Base-by-base conservation (phyloP, 92 coral and sea anemone species). In the Bergia puertoricense region DNA sequence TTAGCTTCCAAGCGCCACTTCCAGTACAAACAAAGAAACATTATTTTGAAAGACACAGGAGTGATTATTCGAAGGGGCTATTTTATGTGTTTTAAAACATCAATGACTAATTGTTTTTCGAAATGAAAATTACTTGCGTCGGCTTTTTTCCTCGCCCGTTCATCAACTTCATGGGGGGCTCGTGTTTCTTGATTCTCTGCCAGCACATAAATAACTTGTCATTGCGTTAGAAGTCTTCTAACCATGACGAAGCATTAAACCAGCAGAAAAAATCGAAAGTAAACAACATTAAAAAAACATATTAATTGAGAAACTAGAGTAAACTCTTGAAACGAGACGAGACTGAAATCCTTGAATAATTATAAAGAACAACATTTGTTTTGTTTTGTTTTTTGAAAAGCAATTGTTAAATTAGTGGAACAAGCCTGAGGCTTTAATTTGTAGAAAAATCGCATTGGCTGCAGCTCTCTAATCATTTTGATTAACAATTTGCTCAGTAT, bases 21-120 rank as follows among this genome's bases (percentile, higher is more conserved):
- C 45, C 54, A 65, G 4, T 46, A 48, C 10, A 69, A 71, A 84
- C 87, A 84, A 84, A 68, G 79, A 84, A 84, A 57, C 78, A 68
- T n/a, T 83, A 68, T 84, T 65, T 48, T 30, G 11, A 30, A 48
- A 83, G 16, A 36, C 54, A 45, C 30, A 0, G 4, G 45, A 36
- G 62, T 83, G 78, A 68, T 68, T 42, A 43, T 71, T 38, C 39
- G 37, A 84, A 39, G 41, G 36, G 77, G 66, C 0, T 48, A 48
- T 68, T 71, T 69, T 69, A 41, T 68, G 13, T 71, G 87, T 72
- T 72, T 30, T 30, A 30, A 30, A 30, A 48, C 48, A 72, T 68
- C 87, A 84, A 72, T 54, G 51, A 43, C 40, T 66, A 43, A 82
- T 82, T 82, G 86, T 82, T 82, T 66, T 66, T 66, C 48, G 40